phyloP scores from a whole-genome alignment of 1,140 invertebrate genomes.

The Drosophila neocordata region DNA sequence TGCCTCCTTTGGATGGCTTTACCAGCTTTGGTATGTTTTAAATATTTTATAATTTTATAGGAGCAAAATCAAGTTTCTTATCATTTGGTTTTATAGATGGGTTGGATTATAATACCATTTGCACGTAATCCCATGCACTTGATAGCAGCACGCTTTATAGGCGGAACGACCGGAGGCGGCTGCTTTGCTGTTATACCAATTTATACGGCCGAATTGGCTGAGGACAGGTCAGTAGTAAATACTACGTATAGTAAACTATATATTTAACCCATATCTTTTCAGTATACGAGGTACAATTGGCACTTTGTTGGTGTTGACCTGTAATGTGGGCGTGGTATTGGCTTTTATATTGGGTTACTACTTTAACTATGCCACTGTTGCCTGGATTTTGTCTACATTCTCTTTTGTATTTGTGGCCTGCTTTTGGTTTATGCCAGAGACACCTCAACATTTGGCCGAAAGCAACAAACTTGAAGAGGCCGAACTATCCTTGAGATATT shows the following conservation, averaged over 20 bases:
- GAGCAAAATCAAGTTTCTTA: neutral
- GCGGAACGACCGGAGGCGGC: conserved; percentile 82
- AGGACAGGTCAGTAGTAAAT: conserved; percentile 62
- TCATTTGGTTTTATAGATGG: conserved; percentile 42
- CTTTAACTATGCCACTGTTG: conserved; percentile 82
- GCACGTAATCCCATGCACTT: conserved; percentile 75
- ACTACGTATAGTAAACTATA: neutral
- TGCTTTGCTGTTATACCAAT: conserved; percentile 83
- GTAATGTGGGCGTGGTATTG: conserved; percentile 84
- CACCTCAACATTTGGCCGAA: conserved; percentile 84
- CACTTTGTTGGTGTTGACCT: conserved; percentile 83
- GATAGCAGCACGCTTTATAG: conserved; percentile 81
- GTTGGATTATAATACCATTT: conserved; percentile 81
- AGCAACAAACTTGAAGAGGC: conserved; percentile 83
- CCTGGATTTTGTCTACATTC: conserved; percentile 83
- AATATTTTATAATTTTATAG: neutral
- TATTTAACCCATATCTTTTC: neutral
- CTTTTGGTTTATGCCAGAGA: conserved; percentile 84
- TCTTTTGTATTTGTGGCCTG: conserved; percentile 82
- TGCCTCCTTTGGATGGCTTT: conserved; percentile 62
- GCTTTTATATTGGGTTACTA: conserved; percentile 84
- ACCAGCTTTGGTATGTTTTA: conserved; percentile 63
- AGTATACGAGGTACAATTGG: conserved; percentile 83
- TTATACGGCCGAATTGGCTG: conserved; percentile 83
- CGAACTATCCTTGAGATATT: conserved; percentile 67